phyloP scores from a whole-genome alignment of 2,797 vertebrate species.

The Rhinogobio ventralis region DNA sequence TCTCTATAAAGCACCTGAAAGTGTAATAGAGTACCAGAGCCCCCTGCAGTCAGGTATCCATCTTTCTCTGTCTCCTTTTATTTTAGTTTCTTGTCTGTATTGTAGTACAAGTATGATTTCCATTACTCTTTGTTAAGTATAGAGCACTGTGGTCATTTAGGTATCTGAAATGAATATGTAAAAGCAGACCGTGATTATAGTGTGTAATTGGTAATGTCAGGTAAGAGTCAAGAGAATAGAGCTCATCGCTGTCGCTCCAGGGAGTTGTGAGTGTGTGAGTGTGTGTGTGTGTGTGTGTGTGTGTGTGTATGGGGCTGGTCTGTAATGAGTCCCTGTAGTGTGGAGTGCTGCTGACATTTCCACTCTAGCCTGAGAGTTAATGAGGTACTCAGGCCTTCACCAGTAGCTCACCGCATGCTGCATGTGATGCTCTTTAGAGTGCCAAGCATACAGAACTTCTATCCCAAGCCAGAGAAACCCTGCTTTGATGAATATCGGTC shows the following conservation, averaged over 20 bases:
- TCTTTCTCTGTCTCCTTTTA: not conserved
- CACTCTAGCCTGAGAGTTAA: conserved; percentile 77
- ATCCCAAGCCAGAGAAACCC: not conserved
- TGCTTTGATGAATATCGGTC: conserved; percentile 7
- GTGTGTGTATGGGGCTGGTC: conserved; percentile 62
- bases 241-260: conserved; percentile 60
- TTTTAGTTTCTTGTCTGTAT: not conserved
- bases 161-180: conserved; percentile 26
- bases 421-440: conserved; percentile 63
- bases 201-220: conserved; percentile 52
- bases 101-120: not conserved
- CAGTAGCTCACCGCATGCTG: conserved; percentile 43
- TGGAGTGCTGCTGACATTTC: conserved; percentile 72
- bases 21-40: conserved; percentile 71
- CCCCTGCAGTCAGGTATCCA: conserved; percentile 34
- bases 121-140: not conserved
- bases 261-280: conserved; percentile 47
- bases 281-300: conserved; percentile 22
- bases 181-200: conserved; percentile 44
- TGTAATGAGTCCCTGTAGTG: conserved; percentile 84
- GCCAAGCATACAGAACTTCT: conserved; percentile 24
- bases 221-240: conserved; percentile 37
- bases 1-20: conserved; percentile 64
- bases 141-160: not conserved
- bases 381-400: conserved; percentile 72